Conservation (phyloP, 2,797 vertebrate species). For the Cheirogaleus major region DNA sequence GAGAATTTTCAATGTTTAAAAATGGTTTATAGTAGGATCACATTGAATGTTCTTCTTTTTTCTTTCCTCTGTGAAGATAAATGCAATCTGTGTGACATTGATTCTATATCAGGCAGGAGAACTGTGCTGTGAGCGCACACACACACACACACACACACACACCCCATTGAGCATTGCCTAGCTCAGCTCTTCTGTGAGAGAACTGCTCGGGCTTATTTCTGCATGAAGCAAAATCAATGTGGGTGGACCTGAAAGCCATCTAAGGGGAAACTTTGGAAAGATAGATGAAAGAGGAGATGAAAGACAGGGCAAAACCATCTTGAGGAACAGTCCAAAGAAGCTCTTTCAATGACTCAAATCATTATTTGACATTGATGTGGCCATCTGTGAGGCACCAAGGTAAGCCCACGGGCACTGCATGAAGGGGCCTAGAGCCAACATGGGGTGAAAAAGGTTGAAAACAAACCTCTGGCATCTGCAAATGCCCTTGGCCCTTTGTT, state of each 20-base stretch:
- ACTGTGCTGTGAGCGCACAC: neutral
- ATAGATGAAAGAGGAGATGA: slow-evolving; percentile 21
- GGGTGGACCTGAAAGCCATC: slow-evolving; percentile 28
- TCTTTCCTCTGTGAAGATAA: slow-evolving; percentile 28
- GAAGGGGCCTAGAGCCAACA: neutral
- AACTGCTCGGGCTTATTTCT: neutral
- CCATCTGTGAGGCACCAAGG: neutral
- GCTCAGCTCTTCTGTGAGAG: neutral
- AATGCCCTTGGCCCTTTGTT: slow-evolving; percentile 23
- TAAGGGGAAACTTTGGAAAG: slow-evolving; percentile 23
- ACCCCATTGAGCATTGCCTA: neutral
- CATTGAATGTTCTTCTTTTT: slow-evolving; percentile 4
- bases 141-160: neutral
- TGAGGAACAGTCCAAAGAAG: slow-evolving; percentile 52
- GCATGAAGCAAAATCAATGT: slow-evolving; percentile 50
- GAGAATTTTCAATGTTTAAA: slow-evolving; percentile 67
- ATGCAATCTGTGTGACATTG: slow-evolving; percentile 27
- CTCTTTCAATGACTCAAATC: neutral
- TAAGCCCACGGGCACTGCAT: neutral
- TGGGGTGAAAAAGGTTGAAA: neutral
- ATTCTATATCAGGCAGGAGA: slow-evolving; percentile 32
- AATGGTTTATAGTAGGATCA: slow-evolving; percentile 58
- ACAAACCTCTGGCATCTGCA: slow-evolving; percentile 10
- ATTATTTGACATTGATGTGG: slow-evolving; percentile 25
- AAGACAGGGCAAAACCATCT: neutral